These are phyloP conservation scores for Sycobia sp. DNA, from an alignment of 1,140 invertebrate genomes.

Conservation along the genomic window DNA sequence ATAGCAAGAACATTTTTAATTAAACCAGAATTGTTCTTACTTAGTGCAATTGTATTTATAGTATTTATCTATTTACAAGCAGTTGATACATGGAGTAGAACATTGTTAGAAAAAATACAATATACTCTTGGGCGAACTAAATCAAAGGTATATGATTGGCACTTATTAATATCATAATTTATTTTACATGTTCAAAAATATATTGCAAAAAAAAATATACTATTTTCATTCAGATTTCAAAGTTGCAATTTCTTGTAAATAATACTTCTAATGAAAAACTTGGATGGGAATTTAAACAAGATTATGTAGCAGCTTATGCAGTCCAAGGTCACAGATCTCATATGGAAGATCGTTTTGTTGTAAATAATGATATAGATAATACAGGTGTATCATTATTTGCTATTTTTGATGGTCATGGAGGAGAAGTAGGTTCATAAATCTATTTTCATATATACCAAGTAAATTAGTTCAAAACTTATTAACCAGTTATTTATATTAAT, in stretches of 20 bases:
- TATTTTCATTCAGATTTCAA: conserved; percentile 47
- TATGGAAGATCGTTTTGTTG: conserved; percentile 89
- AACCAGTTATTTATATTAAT: conserved; percentile 35
- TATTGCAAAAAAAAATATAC: conserved; percentile 9
- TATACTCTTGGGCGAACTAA: conserved; percentile 68
- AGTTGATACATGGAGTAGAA: conserved; percentile 78
- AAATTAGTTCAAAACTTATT: conserved; percentile 7
- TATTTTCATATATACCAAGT: too few relatives aligned
- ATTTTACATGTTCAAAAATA: neutral
- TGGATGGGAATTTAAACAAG: conserved; percentile 78
- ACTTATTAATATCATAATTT: neutral
- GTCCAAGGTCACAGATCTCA: conserved; percentile 84
- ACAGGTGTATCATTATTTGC: conserved; percentile 81
- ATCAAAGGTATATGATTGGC: conserved; percentile 55
- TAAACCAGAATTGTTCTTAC: conserved; percentile 75
- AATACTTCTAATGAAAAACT: conserved; percentile 61
- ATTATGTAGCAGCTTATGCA: conserved; percentile 81
- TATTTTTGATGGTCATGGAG: conserved; percentile 94
- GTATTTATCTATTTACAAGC: conserved; percentile 79
- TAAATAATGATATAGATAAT: conserved; percentile 65
- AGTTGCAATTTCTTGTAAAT: conserved; percentile 56
- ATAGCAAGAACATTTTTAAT: conserved; percentile 74
- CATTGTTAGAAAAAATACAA: conserved; percentile 73
- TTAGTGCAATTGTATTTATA: conserved; percentile 69
- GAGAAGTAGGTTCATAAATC: conserved; percentile 68